Percentiles rank a stretch among this genome's conserved stretches.
phyloP scores from a whole-genome alignment of 1,140 invertebrate species.

The Bombus confusus region DNA sequence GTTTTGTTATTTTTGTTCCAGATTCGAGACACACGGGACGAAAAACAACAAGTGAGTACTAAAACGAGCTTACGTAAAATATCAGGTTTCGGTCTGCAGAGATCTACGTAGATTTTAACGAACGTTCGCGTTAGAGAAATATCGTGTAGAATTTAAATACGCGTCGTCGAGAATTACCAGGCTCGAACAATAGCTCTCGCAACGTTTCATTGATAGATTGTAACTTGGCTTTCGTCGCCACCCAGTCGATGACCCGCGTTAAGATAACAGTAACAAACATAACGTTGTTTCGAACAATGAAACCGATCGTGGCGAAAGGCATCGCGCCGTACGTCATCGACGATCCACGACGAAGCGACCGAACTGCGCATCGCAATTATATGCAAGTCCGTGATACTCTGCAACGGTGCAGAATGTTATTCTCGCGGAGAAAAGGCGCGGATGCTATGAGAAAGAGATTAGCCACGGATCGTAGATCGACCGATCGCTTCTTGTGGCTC shows the following conservation, averaged over 20 bases:
- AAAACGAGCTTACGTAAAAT: neutral
- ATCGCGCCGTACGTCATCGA: neutral
- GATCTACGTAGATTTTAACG: no score
- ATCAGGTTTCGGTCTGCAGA: no score
- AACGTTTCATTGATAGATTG: neutral
- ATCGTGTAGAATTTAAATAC: no score
- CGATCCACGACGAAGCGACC: neutral
- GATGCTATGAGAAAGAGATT: neutral
- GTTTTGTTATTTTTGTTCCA: constrained; percentile 29
- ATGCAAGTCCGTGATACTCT: no score
- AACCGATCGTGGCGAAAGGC: constrained; percentile 9
- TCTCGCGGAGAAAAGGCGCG: no score
- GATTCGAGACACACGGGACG: constrained; percentile 48
- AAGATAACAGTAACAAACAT: neutral
- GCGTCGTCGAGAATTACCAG: neutral
- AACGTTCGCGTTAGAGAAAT: no score
- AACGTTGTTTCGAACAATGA: neutral
- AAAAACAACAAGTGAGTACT: constrained; percentile 73
- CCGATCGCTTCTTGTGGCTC: no score
- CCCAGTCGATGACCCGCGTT: neutral
- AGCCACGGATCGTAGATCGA: no score
- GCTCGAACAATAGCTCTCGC: neutral
- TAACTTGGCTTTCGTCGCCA: neutral
- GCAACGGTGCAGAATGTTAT: no score
- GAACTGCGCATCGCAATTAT: neutral